Evolutionary conservation across 2,888 invertebrate genomes (phyloP).

Genomic region (Chrysina gloriosa): DNA sequence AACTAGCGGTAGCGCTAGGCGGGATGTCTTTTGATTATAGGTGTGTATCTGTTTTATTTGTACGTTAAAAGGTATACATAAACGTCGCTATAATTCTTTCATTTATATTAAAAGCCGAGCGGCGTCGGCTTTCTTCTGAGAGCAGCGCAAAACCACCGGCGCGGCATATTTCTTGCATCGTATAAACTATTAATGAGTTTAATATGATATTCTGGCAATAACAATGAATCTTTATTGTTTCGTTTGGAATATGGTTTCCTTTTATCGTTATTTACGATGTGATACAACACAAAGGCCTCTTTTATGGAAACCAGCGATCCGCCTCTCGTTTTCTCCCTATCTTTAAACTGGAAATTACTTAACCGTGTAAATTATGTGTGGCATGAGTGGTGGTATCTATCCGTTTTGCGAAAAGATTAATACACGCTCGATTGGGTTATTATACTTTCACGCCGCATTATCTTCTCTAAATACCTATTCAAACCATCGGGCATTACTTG

Average conservation of each 20-base stretch:
- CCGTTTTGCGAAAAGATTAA: constrained; percentile 20
- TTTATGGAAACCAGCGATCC: constrained; percentile 26
- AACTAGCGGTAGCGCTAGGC: constrained; percentile 13
- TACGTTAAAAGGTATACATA: constrained; percentile 42
- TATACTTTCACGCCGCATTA: background rate
- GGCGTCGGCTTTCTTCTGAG: constrained; percentile 40
- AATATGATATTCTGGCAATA: constrained; percentile 43
- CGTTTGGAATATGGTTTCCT: constrained; percentile 40
- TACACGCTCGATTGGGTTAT: constrained; percentile 15
- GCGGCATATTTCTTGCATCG: constrained; percentile 39
- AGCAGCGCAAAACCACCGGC: constrained; percentile 37
- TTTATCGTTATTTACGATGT: constrained; percentile 40
- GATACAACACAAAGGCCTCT: constrained; percentile 36
- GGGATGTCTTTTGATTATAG: constrained; percentile 33
- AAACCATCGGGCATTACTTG: no score
- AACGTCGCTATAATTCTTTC: constrained; percentile 41
- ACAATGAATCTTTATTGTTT: constrained; percentile 44
- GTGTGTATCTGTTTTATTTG: constrained; percentile 42
- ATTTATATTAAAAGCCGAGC: constrained; percentile 39
- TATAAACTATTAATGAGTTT: constrained; percentile 42
- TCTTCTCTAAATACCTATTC: constrained; percentile 9
- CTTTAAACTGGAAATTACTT: constrained; percentile 36
- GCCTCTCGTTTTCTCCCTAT: constrained; percentile 24
- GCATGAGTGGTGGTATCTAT: constrained; percentile 33
- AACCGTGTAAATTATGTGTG: constrained; percentile 25